These are phyloP conservation scores for Macquaria australasica DNA, from an alignment of 2,113 vertebrate genomes.

Conservation along the genomic window DNA sequence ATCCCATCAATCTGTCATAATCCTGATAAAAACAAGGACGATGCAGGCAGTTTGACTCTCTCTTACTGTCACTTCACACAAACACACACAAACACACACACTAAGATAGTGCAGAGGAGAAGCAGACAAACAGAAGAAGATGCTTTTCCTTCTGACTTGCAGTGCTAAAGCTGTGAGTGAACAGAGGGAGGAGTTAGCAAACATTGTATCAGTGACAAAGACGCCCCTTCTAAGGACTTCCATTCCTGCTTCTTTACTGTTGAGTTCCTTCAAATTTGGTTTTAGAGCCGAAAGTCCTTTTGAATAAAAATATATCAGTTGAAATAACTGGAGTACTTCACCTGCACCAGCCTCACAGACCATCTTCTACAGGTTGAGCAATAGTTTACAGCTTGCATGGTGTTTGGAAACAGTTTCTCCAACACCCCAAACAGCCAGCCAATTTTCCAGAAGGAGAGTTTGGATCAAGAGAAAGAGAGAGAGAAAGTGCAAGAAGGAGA, in stretches of 20 bases:
- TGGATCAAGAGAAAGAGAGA: background rate
- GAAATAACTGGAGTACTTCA: background rate
- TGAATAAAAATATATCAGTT: background rate
- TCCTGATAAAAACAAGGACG: background rate
- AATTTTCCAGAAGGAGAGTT: slow-evolving; percentile 51
- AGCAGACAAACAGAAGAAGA: slow-evolving; percentile 5
- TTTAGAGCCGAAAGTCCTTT: background rate
- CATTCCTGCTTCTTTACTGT: background rate
- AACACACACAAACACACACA: background rate
- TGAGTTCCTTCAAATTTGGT: background rate
- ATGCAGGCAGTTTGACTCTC: background rate
- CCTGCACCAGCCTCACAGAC: background rate
- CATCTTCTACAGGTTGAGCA: slow-evolving; percentile 32
- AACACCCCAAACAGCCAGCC: slow-evolving; percentile 15
- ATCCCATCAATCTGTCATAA: background rate
- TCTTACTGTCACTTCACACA: background rate
- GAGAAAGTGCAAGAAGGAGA: slow-evolving; percentile 1
- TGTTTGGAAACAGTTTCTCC: slow-evolving; percentile 41
- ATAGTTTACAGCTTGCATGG: slow-evolving; percentile 38
- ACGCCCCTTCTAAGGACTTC: slow-evolving; percentile 1
- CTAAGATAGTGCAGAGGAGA: background rate
- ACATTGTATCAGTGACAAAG: slow-evolving; percentile 22
- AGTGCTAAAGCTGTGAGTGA: background rate
- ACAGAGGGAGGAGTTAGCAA: slow-evolving; percentile 49
- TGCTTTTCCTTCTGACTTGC: slow-evolving; percentile 14